phyloP scores from a whole-genome alignment of 2,113 vertebrate genomes.

The Gymnarchus niloticus region DNA sequence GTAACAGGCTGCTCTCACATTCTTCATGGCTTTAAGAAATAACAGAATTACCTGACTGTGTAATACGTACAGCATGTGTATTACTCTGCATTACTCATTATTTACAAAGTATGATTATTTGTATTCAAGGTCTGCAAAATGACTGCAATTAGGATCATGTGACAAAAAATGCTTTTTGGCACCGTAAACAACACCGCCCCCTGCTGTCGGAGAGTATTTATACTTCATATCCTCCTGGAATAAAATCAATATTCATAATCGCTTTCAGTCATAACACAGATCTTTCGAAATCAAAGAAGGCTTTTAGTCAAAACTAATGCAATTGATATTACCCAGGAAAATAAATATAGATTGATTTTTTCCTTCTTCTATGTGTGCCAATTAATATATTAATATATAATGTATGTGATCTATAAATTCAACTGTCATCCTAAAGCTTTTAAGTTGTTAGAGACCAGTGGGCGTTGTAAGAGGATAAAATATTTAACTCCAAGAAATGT shows the following conservation, averaged over 20 bases:
- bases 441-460: constrained; percentile 10
- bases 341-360: constrained; percentile 1
- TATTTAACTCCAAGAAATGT: constrained; percentile 1
- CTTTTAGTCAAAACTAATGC: constrained; percentile 2
- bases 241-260: neutral
- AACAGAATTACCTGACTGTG: neutral
- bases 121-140: neutral
- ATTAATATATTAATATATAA: constrained; percentile 21
- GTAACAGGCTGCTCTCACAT: neutral
- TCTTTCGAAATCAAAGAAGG: neutral
- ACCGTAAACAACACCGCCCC: constrained; percentile 20
- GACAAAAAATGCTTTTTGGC: neutral
- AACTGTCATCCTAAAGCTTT: constrained; percentile 18
- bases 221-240: neutral
- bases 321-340: constrained; percentile 2
- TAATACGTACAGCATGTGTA: neutral
- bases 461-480: constrained; percentile 1
- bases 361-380: constrained; percentile 1
- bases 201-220: constrained; percentile 1
- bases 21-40: neutral
- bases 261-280: neutral
- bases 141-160: neutral
- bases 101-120: neutral
- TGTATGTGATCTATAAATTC: constrained; percentile 12
- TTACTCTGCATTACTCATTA: neutral